A percentile compares a stretch with the other conserved stretches of the same genome.
Evolutionary conservation across 53 echinoderm and acorn worm species (phyloP).

Genomic region (Hippasteria phrygiana): DNA sequence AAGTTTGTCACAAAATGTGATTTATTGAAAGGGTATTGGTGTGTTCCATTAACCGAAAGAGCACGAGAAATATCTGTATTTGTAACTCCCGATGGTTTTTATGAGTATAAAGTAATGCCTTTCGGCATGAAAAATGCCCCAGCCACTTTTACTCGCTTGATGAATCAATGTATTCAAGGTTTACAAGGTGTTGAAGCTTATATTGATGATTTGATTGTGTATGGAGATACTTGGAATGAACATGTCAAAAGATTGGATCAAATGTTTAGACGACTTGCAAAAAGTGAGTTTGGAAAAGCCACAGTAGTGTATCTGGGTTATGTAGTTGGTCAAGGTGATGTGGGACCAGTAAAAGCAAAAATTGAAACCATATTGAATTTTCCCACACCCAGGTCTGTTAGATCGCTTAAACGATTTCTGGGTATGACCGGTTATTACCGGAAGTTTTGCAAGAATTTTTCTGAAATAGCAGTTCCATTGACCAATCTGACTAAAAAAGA

Average conservation of each 20-base stretch:
- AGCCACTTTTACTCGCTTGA: conserved; percentile 45
- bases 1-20: conserved; percentile 49
- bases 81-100: conserved; percentile 25
- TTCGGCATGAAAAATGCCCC: too few relatives aligned
- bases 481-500: conserved; percentile 65
- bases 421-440: conserved; percentile 43
- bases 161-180: conserved; percentile 14
- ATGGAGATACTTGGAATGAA: conserved; percentile 45
- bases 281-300: conserved; percentile 71
- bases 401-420: conserved; percentile 28
- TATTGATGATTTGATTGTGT: conserved; percentile 65
- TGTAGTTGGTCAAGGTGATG: conserved; percentile 66
- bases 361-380: conserved; percentile 58
- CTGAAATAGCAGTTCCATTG: conserved; percentile 61
- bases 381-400: conserved; percentile 19
- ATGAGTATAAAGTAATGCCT: conserved; percentile 45
- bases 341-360: conserved; percentile 57
- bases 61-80: too few relatives aligned
- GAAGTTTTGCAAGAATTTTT: conserved; percentile 47
- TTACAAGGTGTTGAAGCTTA: conserved; percentile 10
- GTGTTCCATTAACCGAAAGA: conserved; percentile 35
- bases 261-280: conserved; percentile 44
- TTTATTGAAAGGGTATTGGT: conserved; percentile 53
- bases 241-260: conserved; percentile 1
- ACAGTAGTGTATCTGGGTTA: conserved; percentile 68